A percentile compares a stretch with the other conserved stretches of the same genome.
These are phyloP conservation scores for Ornithoptera alexandrae DNA, from an alignment of 2,888 invertebrate genomes.

Conservation along the genomic window DNA sequence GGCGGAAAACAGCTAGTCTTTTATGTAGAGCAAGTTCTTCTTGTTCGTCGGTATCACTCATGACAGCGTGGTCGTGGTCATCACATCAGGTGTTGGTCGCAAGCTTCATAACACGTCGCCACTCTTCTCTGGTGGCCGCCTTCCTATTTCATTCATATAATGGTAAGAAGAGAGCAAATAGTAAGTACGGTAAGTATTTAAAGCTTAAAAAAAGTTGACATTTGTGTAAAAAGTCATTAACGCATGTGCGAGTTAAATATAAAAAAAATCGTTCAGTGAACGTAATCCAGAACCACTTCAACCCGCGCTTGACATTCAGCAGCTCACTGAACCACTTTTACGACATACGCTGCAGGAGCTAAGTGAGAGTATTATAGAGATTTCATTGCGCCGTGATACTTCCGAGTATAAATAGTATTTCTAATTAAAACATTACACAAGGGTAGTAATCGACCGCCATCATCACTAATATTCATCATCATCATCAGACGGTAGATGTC, in stretches of 20 bases:
- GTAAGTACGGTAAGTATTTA: not conserved
- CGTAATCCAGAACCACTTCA: conserved; percentile 3
- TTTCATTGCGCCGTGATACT: not conserved
- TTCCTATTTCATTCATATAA: no score
- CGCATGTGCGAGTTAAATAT: not conserved
- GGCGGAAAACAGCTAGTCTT: no score
- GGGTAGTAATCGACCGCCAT: no score
- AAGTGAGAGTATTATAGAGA: not conserved
- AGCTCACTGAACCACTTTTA: conserved; percentile 16
- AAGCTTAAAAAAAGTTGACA: not conserved
- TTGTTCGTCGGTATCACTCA: no score
- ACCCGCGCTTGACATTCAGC: conserved; percentile 9
- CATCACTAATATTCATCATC: no score
- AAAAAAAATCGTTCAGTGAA: conserved; percentile 5
- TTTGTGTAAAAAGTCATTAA: not conserved
- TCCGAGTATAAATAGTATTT: not conserved
- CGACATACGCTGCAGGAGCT: not conserved
- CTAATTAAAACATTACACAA: no score
- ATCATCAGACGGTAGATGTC: no score
- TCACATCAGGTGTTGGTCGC: no score
- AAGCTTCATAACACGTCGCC: no score
- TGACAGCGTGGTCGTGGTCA: no score
- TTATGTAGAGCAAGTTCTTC: no score
- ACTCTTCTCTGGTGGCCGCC: no score
- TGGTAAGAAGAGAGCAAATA: not conserved